Evolutionary conservation across 2,888 invertebrate genomes (phyloP).

Genomic region (Vanessa cardui): DNA sequence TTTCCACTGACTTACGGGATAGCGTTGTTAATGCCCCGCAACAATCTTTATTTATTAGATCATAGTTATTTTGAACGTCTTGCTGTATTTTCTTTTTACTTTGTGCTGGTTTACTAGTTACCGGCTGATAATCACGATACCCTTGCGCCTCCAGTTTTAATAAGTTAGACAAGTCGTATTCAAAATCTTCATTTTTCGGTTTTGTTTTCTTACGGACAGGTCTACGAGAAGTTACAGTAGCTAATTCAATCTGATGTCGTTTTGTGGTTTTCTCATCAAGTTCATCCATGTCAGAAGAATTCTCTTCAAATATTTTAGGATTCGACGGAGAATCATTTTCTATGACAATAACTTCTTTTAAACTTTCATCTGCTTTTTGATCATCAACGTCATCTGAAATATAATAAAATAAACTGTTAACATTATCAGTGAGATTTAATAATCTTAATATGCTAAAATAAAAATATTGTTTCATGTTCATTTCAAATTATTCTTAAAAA

Average conservation of each 20-base stretch:
- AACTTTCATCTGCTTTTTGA: constrained; percentile 51
- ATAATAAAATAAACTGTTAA: constrained; percentile 17
- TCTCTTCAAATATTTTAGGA: constrained; percentile 70
- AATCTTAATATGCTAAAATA: too few species aligned
- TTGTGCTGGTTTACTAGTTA: constrained; percentile 54
- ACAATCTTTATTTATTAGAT: constrained; percentile 65
- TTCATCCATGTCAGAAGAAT: constrained; percentile 76
- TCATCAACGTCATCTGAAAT: constrained; percentile 60
- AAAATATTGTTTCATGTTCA: neutral
- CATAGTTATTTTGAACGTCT: constrained; percentile 55
- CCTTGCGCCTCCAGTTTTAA: constrained; percentile 80
- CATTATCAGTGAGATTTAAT: neutral
- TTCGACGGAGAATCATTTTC: constrained; percentile 57
- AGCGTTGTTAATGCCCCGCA: constrained; percentile 65
- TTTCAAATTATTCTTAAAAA: neutral
- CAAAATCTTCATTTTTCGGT: constrained; percentile 86
- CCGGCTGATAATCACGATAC: constrained; percentile 66
- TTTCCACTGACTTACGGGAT: constrained; percentile 65
- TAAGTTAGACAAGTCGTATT: constrained; percentile 86
- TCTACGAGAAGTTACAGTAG: constrained; percentile 68
- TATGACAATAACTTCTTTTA: constrained; percentile 46
- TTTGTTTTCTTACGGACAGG: constrained; percentile 86
- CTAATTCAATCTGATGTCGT: constrained; percentile 45
- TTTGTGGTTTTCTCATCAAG: constrained; percentile 61
- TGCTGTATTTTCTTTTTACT: constrained; percentile 60